phyloP scores from a whole-genome alignment of 2,888 invertebrate genomes.

The Cordylochernes scorpioides region DNA sequence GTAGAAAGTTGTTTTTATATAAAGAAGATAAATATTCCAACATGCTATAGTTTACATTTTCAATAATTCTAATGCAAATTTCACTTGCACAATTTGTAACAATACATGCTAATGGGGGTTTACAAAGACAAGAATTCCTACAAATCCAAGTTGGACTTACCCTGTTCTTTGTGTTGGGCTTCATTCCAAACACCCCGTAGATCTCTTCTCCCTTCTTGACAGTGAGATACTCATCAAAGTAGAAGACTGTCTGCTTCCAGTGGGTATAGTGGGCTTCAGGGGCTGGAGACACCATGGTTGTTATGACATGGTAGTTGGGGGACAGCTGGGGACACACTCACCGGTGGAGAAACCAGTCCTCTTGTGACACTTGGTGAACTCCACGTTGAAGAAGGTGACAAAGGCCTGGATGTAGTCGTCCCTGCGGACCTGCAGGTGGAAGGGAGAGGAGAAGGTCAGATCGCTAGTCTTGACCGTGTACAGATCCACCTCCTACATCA shows the following conservation, averaged over 20 bases:
- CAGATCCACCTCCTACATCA: constrained; percentile 60
- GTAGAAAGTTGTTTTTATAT: too few relatives aligned
- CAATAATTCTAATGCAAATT: too few relatives aligned
- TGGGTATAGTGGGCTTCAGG: constrained; percentile 95
- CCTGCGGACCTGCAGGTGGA: constrained; percentile 29
- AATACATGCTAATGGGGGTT: too few relatives aligned
- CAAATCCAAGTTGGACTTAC: too few relatives aligned
- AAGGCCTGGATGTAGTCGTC: constrained; percentile 93
- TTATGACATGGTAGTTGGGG: too few relatives aligned
- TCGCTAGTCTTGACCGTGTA: constrained; percentile 91
- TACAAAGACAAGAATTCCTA: too few relatives aligned
- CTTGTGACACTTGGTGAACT: constrained; percentile 98
- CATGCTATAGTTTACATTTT: too few relatives aligned
- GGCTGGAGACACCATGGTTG: constrained; percentile 27
- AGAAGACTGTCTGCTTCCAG: constrained; percentile 98
- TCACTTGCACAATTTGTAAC: too few relatives aligned
- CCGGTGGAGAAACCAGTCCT: constrained; percentile 83
- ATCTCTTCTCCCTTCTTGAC: constrained; percentile 81
- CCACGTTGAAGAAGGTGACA: constrained; percentile 95
- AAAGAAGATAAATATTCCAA: too few relatives aligned
- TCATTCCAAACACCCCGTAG: constrained; percentile 67
- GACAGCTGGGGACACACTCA: constrained; percentile 16
- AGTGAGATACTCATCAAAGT: constrained; percentile 86
- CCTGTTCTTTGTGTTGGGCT: constrained; percentile 81
- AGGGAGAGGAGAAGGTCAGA: constrained; percentile 61